Conservation (phyloP, 2,888 invertebrate species). For the Dryocosmus kuriphilus region DNA sequence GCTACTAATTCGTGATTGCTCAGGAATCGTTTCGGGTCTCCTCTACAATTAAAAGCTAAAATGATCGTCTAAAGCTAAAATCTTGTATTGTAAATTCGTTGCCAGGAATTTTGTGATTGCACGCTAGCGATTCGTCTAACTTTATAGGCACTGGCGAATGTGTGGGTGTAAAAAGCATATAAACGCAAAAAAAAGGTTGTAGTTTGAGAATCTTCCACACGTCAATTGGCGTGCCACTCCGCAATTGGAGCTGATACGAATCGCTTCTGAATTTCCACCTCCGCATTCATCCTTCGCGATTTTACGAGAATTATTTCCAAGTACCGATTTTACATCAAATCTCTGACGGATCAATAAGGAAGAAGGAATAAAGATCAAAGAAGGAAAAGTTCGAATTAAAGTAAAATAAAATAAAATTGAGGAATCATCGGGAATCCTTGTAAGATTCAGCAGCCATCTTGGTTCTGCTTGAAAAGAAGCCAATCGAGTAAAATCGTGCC, state of each 20-base stretch:
- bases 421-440: conserved; percentile 54
- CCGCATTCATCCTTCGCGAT: conserved; percentile 42
- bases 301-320: conserved; percentile 7
- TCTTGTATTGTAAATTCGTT: not conserved
- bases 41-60: not conserved
- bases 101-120: conserved; percentile 43
- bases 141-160: not conserved
- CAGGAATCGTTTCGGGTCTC: not conserved
- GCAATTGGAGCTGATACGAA: conserved; percentile 45
- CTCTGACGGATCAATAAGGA: not conserved
- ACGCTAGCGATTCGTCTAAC: conserved; percentile 51
- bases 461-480: conserved; percentile 68
- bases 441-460: conserved; percentile 64
- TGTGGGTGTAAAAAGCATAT: not conserved
- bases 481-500: conserved; percentile 62
- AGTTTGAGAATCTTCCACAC: conserved; percentile 51
- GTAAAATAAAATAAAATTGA: conserved; percentile 52
- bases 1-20: not conserved
- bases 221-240: conserved; percentile 56
- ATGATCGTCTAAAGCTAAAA: not conserved
- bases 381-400: conserved; percentile 49
- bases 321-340: not conserved
- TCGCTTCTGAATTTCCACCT: conserved; percentile 48
- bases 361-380: not conserved
- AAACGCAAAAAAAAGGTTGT: not conserved